phyloP scores from a whole-genome alignment of 1,140 invertebrate species.

The Drosophila persimilis region DNA sequence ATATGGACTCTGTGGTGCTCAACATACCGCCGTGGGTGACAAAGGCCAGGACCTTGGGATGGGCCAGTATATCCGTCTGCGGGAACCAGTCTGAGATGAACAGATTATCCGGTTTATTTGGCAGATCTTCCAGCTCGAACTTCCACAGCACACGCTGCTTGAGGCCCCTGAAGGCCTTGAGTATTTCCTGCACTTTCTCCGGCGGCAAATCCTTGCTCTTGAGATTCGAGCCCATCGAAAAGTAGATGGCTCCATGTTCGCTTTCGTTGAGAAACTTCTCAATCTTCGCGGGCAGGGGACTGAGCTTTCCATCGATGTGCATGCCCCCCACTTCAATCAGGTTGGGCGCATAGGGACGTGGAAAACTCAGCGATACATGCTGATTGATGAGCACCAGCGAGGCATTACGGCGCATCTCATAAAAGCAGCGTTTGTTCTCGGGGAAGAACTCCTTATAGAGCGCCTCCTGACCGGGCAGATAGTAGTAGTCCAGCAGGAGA shows the following conservation, averaged over 20 bases:
- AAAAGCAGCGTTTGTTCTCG: conserved; percentile 26
- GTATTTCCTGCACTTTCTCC: conserved; percentile 83
- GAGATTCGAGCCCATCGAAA: conserved; percentile 83
- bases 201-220: conserved; percentile 68
- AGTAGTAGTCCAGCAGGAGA: conserved; percentile 56
- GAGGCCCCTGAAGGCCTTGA: conserved; percentile 83
- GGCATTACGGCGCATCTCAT: conserved; percentile 82
- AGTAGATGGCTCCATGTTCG: conserved; percentile 84
- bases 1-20: conserved; percentile 85
- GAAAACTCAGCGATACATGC: conserved; percentile 82
- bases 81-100: conserved; percentile 86
- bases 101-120: conserved; percentile 84
- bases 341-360: conserved; percentile 82
- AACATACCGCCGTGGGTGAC: conserved; percentile 86
- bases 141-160: conserved; percentile 87
- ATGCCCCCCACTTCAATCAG: conserved; percentile 84
- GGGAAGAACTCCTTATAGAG: conserved; percentile 71
- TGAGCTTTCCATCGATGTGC: conserved; percentile 74
- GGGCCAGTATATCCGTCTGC: conserved; percentile 86
- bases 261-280: conserved; percentile 79
- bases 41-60: conserved; percentile 85
- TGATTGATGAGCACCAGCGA: conserved; percentile 84
- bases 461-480: conserved; percentile 59
- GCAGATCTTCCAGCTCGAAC: conserved; percentile 84
- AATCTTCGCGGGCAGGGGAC: conserved; percentile 69